These are phyloP conservation scores for Tapera naevia DNA, from an alignment of 2,797 vertebrate genomes.

Conservation along the genomic window DNA sequence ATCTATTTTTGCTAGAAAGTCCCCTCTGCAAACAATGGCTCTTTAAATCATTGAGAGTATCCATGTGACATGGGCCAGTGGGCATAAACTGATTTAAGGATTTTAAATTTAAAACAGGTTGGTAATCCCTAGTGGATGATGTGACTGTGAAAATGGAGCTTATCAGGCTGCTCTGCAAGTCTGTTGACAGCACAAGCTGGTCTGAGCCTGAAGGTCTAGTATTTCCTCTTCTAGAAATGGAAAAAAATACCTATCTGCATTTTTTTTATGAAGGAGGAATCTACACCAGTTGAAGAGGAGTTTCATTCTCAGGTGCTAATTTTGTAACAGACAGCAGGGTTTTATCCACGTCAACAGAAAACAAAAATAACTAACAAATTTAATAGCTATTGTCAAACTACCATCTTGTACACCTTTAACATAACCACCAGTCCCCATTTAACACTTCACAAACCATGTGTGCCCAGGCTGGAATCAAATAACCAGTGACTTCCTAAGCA, in stretches of 20 bases:
- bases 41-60: conserved; percentile 11
- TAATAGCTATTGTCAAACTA: not conserved
- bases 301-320: not conserved
- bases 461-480: not conserved
- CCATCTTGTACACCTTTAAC: not conserved
- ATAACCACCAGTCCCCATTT: not conserved
- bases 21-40: not conserved
- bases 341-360: not conserved
- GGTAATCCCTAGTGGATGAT: conserved; percentile 37
- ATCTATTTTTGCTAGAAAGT: conserved; percentile 4
- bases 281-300: not conserved
- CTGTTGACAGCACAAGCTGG: not conserved
- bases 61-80: not conserved
- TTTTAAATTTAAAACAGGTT: conserved; percentile 54
- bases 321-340: not conserved
- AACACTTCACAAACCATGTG: rapidly evolving
- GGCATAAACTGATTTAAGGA: conserved; percentile 51
- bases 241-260: not conserved
- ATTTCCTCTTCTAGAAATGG: not conserved
- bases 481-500: not conserved
- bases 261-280: not conserved
- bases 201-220: not conserved
- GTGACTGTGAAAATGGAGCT: conserved; percentile 31
- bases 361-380: not conserved
- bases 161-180: conserved; percentile 2